phyloP scores from a whole-genome alignment of 1,140 invertebrate genomes.

The Gryon sp. region DNA sequence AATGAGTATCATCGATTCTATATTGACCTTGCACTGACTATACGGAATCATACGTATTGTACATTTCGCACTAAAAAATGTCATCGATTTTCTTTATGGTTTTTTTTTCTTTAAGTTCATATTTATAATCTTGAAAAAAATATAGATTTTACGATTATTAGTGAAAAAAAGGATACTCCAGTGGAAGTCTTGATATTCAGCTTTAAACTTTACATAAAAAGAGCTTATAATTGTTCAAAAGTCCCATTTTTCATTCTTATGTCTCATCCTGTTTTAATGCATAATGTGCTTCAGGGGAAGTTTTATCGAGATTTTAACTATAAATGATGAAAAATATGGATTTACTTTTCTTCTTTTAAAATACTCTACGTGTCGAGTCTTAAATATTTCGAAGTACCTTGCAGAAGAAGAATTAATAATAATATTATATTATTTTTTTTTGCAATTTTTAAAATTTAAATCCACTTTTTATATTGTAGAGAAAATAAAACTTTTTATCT shows the following conservation, averaged over 20 bases:
- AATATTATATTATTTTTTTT: conserved; percentile 2
- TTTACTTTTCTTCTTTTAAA: conserved; percentile 27
- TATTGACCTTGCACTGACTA: conserved; percentile 29
- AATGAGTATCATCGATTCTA: conserved; percentile 39
- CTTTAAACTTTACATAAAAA: conserved; percentile 37
- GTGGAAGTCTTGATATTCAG: neutral
- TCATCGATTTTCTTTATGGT: no score
- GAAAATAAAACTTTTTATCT: no score
- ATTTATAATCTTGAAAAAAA: no score
- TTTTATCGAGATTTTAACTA: conserved; percentile 56
- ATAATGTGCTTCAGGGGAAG: conserved; percentile 47
- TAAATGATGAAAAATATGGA: conserved; percentile 54
- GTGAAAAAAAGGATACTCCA: neutral
- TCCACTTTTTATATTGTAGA: no score
- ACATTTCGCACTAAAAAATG: conserved; percentile 1
- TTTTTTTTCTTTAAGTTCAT: no score
- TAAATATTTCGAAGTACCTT: conserved; percentile 25
- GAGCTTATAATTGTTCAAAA: conserved; percentile 57
- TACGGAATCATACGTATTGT: neutral
- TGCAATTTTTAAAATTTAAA: no score
- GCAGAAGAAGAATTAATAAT: no score
- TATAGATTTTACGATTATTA: no score
- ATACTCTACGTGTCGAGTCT: conserved; percentile 1
- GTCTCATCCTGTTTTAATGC: conserved; percentile 48
- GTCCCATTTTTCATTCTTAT: conserved; percentile 54